Evolutionary conservation across 2,797 vertebrate species (phyloP), one percentile per base, ranked within the genome.

Genomic region (Darevskia mixta): DNA sequence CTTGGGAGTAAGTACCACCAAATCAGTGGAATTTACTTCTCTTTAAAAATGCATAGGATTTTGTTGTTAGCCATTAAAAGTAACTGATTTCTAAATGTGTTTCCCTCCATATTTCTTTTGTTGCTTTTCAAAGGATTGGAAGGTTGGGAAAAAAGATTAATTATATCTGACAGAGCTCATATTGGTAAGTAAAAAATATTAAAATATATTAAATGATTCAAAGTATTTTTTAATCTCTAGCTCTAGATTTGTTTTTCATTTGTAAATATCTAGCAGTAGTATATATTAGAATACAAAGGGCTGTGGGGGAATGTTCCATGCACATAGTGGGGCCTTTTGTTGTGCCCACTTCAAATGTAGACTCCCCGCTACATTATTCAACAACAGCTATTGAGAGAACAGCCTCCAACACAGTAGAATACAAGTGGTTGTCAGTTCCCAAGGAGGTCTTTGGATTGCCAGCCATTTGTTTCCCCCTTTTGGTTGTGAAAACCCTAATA

Each of bases 111-210:
- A 38, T 78, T 71, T 90, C 61, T 49, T 25, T 90, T 86, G 88
- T 88, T 75, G 0, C 87, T 76, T 96, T 89, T 94, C 95, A 58
- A 95, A 99, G 99, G 98, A 95, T 95, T 99, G n/a, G 97, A 98
- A 95, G 98, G 97, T 95, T 99, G 99, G 99, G 98, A 99, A 93
- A 97, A 98, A 91, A 97, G 99, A 79, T 96, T 99, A 94, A 97
- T 99, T 95, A 99, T 99, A 96, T 99, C 99, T 20, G 99, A 99
- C 96, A 97, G 99, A 95, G 99, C 99, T 85, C 99, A 99, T 92
- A 99, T 99, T 29, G 99, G 99, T 99, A 97, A 97, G 98, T 89
- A 82, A 82, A 80, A 18, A 18, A 61, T 84, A 72, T 43, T 77
- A 38, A 71, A 84, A 35, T 10, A 64, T 64, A 64, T 64, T 18